These are phyloP conservation scores for Pocillopora grandis DNA, from an alignment of 92 coral and sea anemone species.

Conservation along the genomic window DNA sequence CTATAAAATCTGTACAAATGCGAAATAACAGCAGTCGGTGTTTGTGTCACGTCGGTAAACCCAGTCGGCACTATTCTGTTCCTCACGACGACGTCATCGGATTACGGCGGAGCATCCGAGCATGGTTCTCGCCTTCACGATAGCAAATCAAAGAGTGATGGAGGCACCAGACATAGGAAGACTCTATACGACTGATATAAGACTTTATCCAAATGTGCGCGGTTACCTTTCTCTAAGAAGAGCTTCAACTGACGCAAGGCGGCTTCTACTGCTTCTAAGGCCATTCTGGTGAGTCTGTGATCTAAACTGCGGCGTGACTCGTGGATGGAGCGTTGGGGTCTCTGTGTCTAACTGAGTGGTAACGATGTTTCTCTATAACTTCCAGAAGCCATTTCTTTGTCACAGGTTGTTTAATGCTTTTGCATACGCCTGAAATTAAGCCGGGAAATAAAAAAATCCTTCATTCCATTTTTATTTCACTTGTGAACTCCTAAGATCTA, in stretches of 20 bases:
- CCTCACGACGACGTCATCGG: not conserved
- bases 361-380: slow-evolving; percentile 82
- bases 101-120: not conserved
- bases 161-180: not conserved
- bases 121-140: not conserved
- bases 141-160: not conserved
- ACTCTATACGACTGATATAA: not conserved
- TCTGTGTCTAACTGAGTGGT: slow-evolving; percentile 26
- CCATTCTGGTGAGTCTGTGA: not conserved
- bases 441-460: too few relatives aligned
- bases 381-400: slow-evolving; percentile 83
- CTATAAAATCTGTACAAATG: not conserved
- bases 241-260: not conserved
- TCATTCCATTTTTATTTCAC: too few relatives aligned
- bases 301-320: slow-evolving; percentile 13
- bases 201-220: not conserved
- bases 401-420: slow-evolving; percentile 87
- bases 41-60: not conserved
- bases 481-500: too few relatives aligned
- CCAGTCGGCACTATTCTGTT: slow-evolving; percentile 7
- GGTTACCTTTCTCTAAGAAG: not conserved
- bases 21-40: not conserved
- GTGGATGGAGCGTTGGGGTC: slow-evolving; percentile 18
- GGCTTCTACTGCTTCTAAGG: not conserved
- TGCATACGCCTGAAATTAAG: slow-evolving; percentile 77